Evolutionary conservation across 1,140 invertebrate genomes (phyloP), one percentile per base, ranked within the genome.

Genomic region (Vanessa atalanta): DNA sequence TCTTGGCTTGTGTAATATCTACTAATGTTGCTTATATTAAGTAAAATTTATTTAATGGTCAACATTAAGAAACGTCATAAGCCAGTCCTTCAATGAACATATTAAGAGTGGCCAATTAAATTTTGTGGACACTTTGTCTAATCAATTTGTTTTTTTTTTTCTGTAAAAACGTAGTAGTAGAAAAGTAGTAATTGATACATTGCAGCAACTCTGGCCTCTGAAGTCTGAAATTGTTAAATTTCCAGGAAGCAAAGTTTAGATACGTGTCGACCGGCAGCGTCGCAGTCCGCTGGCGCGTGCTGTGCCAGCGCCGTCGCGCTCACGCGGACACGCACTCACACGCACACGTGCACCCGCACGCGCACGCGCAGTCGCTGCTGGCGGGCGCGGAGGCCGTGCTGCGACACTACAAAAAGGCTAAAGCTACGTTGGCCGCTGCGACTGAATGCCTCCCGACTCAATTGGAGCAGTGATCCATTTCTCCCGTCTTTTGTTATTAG

Each of bases 321-420:
- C 14, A 1, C 26, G 23, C 6, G 13, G 31, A 13, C 61, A 31
- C 70, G 13, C 73, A 71, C 4, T 12, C 69, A 11, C 26, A 69
- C 2, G 31, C 14, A 0, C 26, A 31, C 6, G 13, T 37, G 11
- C 61, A 47, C 3, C 57, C 79, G 0, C 65, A 70, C 13, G 64
- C 63, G 77, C 83, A 31, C 37, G 70, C 80, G 31, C 73, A 83
- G 47, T 80, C 73, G 7, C 65, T 90, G n/a, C 47, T 88, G 14
- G 63, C 63, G n/a, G 84, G 87, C 0, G 89, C 87, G 1, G 89
- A 91, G 9, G 81, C 79, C 0, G 89, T 82, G 0, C 65, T 91
- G 8, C 71, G 78, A 15, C 80, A 87, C 70, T 91, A 89, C 51
- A 80, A 72, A 9, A 79, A 68, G 37, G 88, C 88, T 0, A 81